phyloP scores from a whole-genome alignment of 2,888 invertebrate genomes.

The Papilio gigon region DNA sequence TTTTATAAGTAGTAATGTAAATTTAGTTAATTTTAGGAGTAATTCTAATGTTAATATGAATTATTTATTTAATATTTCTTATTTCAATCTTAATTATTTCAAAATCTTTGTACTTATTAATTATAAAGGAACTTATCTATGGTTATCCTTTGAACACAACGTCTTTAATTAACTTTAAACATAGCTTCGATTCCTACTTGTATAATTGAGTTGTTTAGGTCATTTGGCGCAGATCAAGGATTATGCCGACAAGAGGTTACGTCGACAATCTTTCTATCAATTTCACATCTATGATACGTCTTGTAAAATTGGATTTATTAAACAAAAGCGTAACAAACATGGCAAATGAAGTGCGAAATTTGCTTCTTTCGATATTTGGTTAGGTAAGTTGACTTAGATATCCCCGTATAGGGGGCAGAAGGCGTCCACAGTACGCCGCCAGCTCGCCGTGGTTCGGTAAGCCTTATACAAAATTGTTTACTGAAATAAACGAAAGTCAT shows the following conservation, averaged over 20 bases:
- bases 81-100: background rate
- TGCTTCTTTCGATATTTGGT: background rate
- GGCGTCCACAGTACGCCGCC: too few species aligned
- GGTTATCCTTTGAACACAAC: background rate
- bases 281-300: background rate
- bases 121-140: background rate
- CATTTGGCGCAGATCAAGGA: conserved; percentile 22
- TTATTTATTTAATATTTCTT: background rate
- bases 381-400: too few species aligned
- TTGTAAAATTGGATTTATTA: background rate
- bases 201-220: conserved; percentile 30
- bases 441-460: too few species aligned
- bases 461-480: too few species aligned
- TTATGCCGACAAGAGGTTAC: conserved; percentile 9
- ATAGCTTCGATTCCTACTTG: background rate
- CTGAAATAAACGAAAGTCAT: too few species aligned
- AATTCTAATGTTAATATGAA: background rate
- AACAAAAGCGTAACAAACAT: background rate
- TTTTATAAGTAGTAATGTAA: too few species aligned
- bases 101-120: background rate
- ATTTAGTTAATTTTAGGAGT: background rate
- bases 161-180: conserved; percentile 20
- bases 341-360: background rate
- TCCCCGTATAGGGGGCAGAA: too few species aligned
- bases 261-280: background rate